Evolutionary conservation across 2,797 vertebrate genomes (phyloP).

Genomic region (Pangasius djambal): DNA sequence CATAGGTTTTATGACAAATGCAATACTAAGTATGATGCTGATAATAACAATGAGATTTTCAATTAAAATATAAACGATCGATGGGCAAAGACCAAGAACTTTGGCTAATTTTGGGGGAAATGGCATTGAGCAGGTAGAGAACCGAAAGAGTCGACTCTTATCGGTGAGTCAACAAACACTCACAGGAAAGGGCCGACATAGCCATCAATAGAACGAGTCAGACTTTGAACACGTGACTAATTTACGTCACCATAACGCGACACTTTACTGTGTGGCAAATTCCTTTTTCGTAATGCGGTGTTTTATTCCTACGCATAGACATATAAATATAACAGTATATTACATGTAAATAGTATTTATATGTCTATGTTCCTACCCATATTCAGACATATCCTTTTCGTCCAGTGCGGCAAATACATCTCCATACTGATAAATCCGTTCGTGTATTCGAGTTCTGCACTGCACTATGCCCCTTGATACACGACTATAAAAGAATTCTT

Average conservation of each 20-base stretch:
- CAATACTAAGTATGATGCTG: neutral
- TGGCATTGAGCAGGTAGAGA: neutral
- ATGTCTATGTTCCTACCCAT: neutral
- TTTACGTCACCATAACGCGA: neutral
- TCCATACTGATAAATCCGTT: neutral
- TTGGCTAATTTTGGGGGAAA: neutral
- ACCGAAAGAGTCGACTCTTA: conserved; percentile 6
- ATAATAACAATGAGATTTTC: neutral
- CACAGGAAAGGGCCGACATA: neutral
- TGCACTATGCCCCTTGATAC: neutral
- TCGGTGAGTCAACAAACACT: neutral
- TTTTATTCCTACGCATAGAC: neutral
- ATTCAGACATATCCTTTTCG: neutral
- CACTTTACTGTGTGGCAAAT: neutral
- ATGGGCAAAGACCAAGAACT: neutral
- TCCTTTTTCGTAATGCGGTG: neutral
- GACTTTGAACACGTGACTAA: neutral
- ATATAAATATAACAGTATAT: too few relatives aligned
- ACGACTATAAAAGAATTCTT: neutral
- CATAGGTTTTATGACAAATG: neutral
- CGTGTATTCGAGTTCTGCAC: too few relatives aligned
- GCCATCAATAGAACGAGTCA: neutral
- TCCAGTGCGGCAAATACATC: neutral
- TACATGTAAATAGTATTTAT: too few relatives aligned
- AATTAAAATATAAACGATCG: neutral